phyloP scores from a whole-genome alignment of 2,113 vertebrate species.

The Gopherus evgoodei region DNA sequence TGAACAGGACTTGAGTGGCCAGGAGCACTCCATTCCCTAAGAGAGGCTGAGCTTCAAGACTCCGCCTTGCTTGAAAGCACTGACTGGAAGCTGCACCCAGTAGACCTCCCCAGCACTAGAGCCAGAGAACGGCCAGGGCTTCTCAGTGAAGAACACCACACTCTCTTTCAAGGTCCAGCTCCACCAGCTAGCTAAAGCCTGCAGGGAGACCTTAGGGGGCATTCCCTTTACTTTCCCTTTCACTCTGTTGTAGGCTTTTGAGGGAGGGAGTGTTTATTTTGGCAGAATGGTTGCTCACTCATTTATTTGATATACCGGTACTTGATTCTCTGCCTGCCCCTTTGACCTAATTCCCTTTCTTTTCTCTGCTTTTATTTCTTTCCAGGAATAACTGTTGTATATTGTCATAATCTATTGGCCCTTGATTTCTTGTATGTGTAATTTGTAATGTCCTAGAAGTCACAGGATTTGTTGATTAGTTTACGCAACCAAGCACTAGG shows the following conservation, averaged over 20 bases:
- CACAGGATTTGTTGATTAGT: not conserved
- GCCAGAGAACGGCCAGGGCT: not conserved
- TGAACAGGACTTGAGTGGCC: not conserved
- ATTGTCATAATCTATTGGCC: not conserved
- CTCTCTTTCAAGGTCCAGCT: not conserved
- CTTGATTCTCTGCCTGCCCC: not conserved
- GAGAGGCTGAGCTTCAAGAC: not conserved
- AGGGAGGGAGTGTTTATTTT: not conserved
- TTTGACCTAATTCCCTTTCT: not conserved
- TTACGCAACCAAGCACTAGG: not conserved
- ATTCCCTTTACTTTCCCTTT: not conserved
- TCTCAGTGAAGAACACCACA: not conserved
- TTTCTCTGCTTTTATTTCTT: not conserved
- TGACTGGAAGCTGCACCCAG: not conserved
- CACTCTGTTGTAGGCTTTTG: not conserved
- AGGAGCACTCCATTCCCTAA: accelerated
- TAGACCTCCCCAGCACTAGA: accelerated
- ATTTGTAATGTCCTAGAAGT: not conserved
- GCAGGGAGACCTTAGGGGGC: accelerated
- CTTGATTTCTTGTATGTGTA: not conserved
- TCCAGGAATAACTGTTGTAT: not conserved
- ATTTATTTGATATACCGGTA: not conserved
- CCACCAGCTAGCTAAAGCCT: accelerated
- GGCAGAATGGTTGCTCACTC: not conserved
- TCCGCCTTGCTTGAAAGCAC: accelerated